phyloP scores from a whole-genome alignment of 2,888 invertebrate species.

The Baccha elongata region DNA sequence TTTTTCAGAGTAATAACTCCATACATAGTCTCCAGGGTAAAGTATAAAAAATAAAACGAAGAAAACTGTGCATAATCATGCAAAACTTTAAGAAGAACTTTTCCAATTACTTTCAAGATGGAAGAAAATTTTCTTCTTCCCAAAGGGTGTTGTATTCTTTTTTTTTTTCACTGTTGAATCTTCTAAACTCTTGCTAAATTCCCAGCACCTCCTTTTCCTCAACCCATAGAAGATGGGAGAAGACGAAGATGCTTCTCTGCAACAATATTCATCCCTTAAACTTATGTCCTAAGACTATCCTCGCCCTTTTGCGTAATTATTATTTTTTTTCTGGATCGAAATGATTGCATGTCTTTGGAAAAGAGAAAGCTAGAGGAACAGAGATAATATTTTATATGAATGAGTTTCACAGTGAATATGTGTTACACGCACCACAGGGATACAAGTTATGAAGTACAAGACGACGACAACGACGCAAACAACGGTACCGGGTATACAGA shows the following conservation, averaged over 20 bases:
- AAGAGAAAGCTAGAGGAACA: neutral
- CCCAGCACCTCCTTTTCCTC: neutral
- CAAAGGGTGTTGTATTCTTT: constrained; percentile 9
- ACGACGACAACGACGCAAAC: neutral
- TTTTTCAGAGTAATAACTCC: constrained; percentile 31
- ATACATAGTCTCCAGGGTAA: constrained; percentile 1
- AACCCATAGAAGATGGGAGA: too few relatives aligned
- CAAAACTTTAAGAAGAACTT: constrained; percentile 71
- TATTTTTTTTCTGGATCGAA: constrained; percentile 22
- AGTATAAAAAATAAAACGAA: constrained; percentile 18
- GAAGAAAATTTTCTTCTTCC: constrained; percentile 60
- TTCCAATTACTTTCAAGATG: constrained; percentile 73
- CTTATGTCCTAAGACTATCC: constrained; percentile 56
- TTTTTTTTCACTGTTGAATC: constrained; percentile 28
- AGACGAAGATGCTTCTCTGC: neutral
- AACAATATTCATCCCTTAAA: constrained; percentile 58
- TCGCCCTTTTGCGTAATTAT: constrained; percentile 71
- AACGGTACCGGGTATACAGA: constrained; percentile 1
- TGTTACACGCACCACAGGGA: constrained; percentile 49
- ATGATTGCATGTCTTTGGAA: constrained; percentile 56
- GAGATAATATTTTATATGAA: constrained; percentile 1
- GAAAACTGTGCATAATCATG: constrained; percentile 72
- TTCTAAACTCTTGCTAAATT: constrained; percentile 37
- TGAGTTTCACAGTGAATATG: constrained; percentile 15
- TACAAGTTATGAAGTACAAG: neutral